Evolutionary conservation across 2,888 invertebrate genomes (phyloP).

Genomic region (Conops quadrifasciatus): DNA sequence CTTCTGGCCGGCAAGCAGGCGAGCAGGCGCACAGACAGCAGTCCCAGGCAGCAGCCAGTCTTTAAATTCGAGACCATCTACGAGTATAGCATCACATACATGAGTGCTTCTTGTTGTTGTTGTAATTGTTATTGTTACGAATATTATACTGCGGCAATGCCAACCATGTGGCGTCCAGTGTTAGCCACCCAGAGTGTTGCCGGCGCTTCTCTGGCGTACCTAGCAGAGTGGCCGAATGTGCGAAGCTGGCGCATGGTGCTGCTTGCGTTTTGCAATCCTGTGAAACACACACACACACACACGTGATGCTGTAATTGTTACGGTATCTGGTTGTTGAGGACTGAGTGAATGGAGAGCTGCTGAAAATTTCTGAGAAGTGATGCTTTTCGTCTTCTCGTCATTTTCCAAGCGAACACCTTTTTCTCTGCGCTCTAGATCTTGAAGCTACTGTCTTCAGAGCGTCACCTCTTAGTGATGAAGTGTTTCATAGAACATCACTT

Average conservation of each 20-base stretch:
- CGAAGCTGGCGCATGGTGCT: not conserved
- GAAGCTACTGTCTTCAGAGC: conserved; percentile 15
- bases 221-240: not conserved
- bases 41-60: not conserved
- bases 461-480: conserved; percentile 27
- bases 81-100: not conserved
- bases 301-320: not conserved
- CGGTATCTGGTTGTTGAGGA: not conserved
- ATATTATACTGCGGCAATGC: conserved; percentile 40
- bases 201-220: conserved; percentile 12
- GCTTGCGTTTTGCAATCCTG: not conserved
- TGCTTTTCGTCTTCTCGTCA: conserved; percentile 3
- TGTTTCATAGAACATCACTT: too few relatives aligned
- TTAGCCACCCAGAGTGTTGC: conserved; percentile 41
- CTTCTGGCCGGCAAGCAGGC: too few relatives aligned
- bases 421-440: not conserved
- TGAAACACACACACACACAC: not conserved
- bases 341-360: not conserved
- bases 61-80: conserved; percentile 8
- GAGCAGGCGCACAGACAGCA: too few relatives aligned
- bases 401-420: conserved; percentile 15
- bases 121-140: conserved; percentile 15
- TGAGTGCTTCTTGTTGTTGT: not conserved
- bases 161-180: conserved; percentile 33
- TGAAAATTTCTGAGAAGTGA: conserved; percentile 24